Evolutionary conservation across 2,113 vertebrate species (phyloP).

Genomic region (Pavo muticus): DNA sequence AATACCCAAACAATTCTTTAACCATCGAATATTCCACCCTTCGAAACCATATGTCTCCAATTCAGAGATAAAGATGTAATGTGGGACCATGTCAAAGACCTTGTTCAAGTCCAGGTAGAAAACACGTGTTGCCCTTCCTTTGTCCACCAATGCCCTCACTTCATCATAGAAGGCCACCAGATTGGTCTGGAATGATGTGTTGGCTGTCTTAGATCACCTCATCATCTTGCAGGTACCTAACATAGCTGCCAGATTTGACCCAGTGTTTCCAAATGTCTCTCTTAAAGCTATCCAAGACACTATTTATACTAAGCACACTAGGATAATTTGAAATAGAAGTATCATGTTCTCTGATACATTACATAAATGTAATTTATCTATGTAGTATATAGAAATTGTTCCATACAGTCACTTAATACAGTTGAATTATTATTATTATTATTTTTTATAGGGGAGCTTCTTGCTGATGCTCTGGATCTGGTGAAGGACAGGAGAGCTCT

Average conservation of each 20-base stretch:
- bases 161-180: no score
- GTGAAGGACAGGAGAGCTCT: background rate
- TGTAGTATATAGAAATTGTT: background rate
- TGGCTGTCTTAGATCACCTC: no score
- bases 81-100: no score
- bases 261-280: background rate
- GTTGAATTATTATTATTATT: background rate
- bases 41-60: no score
- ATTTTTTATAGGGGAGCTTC: background rate
- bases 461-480: background rate
- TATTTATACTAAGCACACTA: background rate
- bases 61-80: no score
- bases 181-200: no score
- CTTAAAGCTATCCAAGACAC: background rate
- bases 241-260: background rate
- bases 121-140: no score
- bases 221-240: no score
- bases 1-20: no score
- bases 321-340: background rate
- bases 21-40: no score
- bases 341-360: background rate
- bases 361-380: slow-evolving; percentile 3
- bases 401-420: background rate
- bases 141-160: no score
- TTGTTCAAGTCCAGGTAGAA: no score